These are phyloP conservation scores for Acronicta alni DNA, from an alignment of 2,888 invertebrate species.

Conservation along the genomic window DNA sequence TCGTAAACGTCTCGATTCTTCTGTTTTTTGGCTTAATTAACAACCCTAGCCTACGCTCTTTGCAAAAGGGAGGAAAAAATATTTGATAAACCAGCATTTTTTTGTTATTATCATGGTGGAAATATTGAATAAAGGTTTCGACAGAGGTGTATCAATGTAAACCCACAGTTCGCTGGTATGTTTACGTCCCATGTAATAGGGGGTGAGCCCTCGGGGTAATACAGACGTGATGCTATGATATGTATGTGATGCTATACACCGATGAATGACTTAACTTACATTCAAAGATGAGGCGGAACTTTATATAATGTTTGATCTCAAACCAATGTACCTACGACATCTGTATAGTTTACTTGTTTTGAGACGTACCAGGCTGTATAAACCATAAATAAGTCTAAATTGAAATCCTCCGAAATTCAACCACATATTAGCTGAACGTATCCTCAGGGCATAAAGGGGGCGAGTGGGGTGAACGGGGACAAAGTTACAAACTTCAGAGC, in stretches of 20 bases:
- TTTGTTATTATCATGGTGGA: no score
- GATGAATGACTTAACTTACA: no score
- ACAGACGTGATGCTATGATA: no score
- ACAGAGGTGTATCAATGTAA: no score
- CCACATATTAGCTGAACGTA: conserved; percentile 68
- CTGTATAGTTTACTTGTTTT: conserved; percentile 31
- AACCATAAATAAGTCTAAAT: conserved; percentile 78
- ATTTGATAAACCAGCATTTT: not conserved
- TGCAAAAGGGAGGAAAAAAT: conserved; percentile 1
- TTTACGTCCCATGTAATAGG: no score
- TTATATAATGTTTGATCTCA: no score
- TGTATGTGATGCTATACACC: no score
- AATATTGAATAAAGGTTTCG: no score
- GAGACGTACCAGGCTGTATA: conserved; percentile 54
- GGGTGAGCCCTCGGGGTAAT: no score
- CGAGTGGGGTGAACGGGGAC: conserved; percentile 56
- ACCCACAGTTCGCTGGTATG: no score
- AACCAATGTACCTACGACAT: no score
- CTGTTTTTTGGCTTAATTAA: conserved; percentile 41
- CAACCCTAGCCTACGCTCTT: conserved; percentile 24
- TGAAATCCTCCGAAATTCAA: conserved; percentile 74
- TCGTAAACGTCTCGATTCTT: conserved; percentile 36
- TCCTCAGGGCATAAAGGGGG: conserved; percentile 67
- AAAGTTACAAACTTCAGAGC: conserved; percentile 83
- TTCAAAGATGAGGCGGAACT: no score